Evolutionary conservation across 2,888 invertebrate genomes (phyloP), one percentile per base, ranked within the genome.

Genomic region (Gortyna flavago): DNA sequence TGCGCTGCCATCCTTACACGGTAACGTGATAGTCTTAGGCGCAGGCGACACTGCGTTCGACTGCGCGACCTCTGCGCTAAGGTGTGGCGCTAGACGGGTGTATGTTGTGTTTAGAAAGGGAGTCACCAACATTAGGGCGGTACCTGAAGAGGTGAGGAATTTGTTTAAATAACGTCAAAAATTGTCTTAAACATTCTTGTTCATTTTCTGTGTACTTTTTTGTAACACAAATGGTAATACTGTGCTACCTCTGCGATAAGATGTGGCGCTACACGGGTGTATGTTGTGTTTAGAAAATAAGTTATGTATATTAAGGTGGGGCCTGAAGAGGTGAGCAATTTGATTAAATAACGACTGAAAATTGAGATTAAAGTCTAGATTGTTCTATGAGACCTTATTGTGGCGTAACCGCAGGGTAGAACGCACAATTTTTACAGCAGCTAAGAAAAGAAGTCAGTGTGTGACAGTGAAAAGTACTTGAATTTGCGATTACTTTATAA

Each of bases 21-120:
- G 99, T 0, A 98, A 97, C 87, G 98, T 98, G 21, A 97, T 99
- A 78, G 99, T 99, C 0, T 95, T 99, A 59, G 99, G 99, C 0
- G 99, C 99, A 0, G 99, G 99, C 0, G 99, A 99, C 93, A 99
- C 99, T 0, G 99, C 99, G 0, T 99, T 99, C 93, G 99, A 99
- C 96, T 99, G 99, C 94, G 99, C 99, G 0, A 99, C 99, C 0
- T 99, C 99, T 0, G 99, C 99, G 0, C 95, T 99, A 32, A 97
- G 99, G 3, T 99, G 99, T 92, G 99, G 99, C 0, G 99, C 99
- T 0, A 97, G 97, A 48, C 97, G 98, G 72, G 99, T 99, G 0
- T 99, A 98, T 90, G 98, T 99, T 0, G 98, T 99, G 21, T 99
- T 99, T 94, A 97, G 99, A 38, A 99, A 98, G 94, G 99, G 99